phyloP scores from a whole-genome alignment of 1,140 invertebrate species.

The Lutraria rhynchaena region DNA sequence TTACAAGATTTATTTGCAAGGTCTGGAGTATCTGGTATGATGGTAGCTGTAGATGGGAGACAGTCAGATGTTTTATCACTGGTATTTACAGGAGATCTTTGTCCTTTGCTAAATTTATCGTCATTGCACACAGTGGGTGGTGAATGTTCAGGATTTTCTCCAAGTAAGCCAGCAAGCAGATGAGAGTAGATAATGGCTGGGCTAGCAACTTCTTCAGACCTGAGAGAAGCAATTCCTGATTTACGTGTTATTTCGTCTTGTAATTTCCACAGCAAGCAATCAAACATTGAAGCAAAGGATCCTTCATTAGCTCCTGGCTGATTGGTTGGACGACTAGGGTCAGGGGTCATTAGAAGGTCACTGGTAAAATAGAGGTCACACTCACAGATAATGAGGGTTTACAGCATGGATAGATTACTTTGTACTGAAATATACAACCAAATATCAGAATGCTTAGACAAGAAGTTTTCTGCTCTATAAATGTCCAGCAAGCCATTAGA shows the following conservation, averaged over 20 bases:
- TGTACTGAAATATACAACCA: conserved; percentile 35
- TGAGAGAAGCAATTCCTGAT: conserved; percentile 10
- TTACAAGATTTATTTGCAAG: conserved; percentile 6
- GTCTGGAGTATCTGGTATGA: conserved; percentile 31
- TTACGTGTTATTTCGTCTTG: conserved; percentile 14
- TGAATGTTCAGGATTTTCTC: conserved; percentile 9
- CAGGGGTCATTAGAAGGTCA: conserved; percentile 39
- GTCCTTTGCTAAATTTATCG: too few species aligned
- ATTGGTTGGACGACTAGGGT: conserved; percentile 30
- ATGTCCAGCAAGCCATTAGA: too few species aligned
- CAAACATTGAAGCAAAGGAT: conserved; percentile 50
- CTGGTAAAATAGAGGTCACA: conserved; percentile 56
- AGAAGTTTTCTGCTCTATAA: too few species aligned
- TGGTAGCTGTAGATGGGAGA: neutral
- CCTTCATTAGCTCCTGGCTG: conserved; percentile 37
- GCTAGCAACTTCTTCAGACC: conserved; percentile 12
- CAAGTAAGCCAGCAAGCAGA: conserved; percentile 27
- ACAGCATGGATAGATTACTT: conserved; percentile 32
- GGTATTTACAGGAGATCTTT: too few species aligned
- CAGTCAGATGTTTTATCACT: too few species aligned
- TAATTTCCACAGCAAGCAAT: conserved; percentile 21
- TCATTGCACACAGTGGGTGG: too few species aligned
- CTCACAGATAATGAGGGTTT: conserved; percentile 44
- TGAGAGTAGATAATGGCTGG: conserved; percentile 22
- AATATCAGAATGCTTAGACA: too few species aligned